These are phyloP conservation scores for Lemur catta DNA, from an alignment of 2,797 vertebrate genomes.

Conservation along the genomic window DNA sequence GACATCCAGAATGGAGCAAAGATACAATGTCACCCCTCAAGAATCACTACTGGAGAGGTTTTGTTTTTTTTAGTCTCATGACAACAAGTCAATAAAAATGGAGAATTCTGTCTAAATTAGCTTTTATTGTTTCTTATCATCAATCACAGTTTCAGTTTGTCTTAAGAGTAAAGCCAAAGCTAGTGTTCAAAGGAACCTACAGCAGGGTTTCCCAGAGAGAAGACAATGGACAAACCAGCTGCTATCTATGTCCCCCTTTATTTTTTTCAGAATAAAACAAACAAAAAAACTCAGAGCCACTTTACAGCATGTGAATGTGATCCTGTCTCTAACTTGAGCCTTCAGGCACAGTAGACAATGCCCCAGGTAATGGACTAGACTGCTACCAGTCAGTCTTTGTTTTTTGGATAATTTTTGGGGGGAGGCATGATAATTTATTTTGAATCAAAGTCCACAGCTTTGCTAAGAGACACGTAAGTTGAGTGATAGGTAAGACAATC, in stretches of 20 bases:
- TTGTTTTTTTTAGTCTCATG: background rate
- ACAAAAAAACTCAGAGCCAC: background rate
- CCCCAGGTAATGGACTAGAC: background rate
- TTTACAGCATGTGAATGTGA: constrained; percentile 29
- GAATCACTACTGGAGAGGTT: background rate
- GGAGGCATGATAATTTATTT: background rate
- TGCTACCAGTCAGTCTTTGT: background rate
- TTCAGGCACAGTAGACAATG: background rate
- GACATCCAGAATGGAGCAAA: background rate
- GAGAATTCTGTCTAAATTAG: constrained; percentile 23
- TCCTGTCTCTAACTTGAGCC: background rate
- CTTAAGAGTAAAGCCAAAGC: constrained; percentile 5
- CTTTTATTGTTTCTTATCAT: constrained; percentile 46
- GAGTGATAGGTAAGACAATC: background rate
- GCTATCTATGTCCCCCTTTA: background rate
- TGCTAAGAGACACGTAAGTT: background rate
- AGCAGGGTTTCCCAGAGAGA: constrained; percentile 30
- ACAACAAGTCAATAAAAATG: background rate
- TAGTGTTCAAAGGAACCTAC: constrained; percentile 33
- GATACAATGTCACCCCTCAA: background rate
- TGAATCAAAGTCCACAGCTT: background rate
- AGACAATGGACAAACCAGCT: constrained; percentile 21
- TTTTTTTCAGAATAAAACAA: constrained; percentile 1
- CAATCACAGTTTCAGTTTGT: constrained; percentile 27
- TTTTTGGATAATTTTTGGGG: constrained; percentile 9